These are phyloP conservation scores for Tubulanus polymorphus DNA, from an alignment of 2,888 invertebrate species.

Conservation along the genomic window DNA sequence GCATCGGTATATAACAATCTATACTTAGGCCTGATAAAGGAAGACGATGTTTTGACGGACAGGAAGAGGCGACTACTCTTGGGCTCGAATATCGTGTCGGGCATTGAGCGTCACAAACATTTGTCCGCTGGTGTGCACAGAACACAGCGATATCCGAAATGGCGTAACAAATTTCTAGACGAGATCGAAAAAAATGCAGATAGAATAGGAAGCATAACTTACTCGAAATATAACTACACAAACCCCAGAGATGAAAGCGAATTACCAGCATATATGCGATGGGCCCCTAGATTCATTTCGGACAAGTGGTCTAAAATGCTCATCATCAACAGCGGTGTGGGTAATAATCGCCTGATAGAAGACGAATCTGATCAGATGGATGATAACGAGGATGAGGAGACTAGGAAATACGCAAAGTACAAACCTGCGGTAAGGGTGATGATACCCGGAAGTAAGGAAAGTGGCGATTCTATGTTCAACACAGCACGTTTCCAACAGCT, in stretches of 20 bases:
- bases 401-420: constrained; percentile 1
- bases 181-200: constrained; percentile 1
- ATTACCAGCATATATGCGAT: neutral
- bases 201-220: neutral
- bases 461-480: neutral
- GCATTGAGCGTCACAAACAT: neutral
- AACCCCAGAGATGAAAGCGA: neutral
- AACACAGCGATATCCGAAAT: neutral
- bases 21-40: neutral
- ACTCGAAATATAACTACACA: neutral
- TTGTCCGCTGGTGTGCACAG: neutral
- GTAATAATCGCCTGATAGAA: neutral
- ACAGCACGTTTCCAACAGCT: neutral
- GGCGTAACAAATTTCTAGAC: neutral
- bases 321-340: neutral
- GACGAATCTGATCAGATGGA: neutral
- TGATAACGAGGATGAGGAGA: neutral
- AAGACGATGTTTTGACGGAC: neutral
- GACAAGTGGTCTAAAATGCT: constrained; percentile 4
- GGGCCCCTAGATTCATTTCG: neutral
- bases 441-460: constrained; percentile 4
- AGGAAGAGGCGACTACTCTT: neutral
- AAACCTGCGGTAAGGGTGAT: neutral
- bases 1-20: neutral
- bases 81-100: constrained; percentile 1